Percentiles rank a stretch among this genome's conserved stretches.
Conservation (phyloP, 1,140 invertebrate species). For the Macrostomum lignano region DNA sequence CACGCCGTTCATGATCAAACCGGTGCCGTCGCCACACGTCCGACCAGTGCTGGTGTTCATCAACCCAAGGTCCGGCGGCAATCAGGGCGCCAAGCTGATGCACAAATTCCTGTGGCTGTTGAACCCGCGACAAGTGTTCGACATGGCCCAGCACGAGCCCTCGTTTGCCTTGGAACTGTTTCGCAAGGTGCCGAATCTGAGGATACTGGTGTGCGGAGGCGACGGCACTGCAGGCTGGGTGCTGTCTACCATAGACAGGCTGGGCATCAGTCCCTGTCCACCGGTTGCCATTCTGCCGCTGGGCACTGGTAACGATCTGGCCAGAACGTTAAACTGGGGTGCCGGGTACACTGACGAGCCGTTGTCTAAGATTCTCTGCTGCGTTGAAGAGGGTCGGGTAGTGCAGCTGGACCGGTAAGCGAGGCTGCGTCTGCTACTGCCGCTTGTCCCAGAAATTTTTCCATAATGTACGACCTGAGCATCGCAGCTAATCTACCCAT, state of each 20-base stretch:
- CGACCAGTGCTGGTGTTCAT: slow-evolving; percentile 40
- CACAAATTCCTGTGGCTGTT: slow-evolving; percentile 38
- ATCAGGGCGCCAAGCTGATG: slow-evolving; percentile 36
- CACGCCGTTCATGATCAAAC: too few species aligned
- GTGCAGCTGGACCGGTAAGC: slow-evolving; percentile 45
- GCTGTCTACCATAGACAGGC: slow-evolving; percentile 54
- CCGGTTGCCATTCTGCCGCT: slow-evolving; percentile 64
- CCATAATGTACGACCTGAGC: too few species aligned
- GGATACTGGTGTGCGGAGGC: slow-evolving; percentile 25
- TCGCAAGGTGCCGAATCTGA: slow-evolving; percentile 1
- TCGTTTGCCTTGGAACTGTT: slow-evolving; percentile 1
- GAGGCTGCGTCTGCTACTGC: too few species aligned
- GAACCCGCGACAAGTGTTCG: slow-evolving; percentile 46
- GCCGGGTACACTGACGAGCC: slow-evolving; percentile 87
- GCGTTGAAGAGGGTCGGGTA: slow-evolving; percentile 63
- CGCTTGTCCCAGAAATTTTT: too few species aligned
- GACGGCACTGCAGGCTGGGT: slow-evolving; percentile 41
- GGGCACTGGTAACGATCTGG: slow-evolving; percentile 85
- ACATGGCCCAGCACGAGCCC: too few species aligned
- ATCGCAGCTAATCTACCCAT: too few species aligned
- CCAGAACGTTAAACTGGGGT: slow-evolving; percentile 72
- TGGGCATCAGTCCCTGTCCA: slow-evolving; percentile 45
- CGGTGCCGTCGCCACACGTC: too few species aligned
- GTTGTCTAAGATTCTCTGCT: slow-evolving; percentile 62
- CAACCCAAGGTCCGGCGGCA: slow-evolving; percentile 38